These are phyloP conservation scores for Aix galericulata DNA, from an alignment of 2,113 vertebrate species.

Conservation along the genomic window DNA sequence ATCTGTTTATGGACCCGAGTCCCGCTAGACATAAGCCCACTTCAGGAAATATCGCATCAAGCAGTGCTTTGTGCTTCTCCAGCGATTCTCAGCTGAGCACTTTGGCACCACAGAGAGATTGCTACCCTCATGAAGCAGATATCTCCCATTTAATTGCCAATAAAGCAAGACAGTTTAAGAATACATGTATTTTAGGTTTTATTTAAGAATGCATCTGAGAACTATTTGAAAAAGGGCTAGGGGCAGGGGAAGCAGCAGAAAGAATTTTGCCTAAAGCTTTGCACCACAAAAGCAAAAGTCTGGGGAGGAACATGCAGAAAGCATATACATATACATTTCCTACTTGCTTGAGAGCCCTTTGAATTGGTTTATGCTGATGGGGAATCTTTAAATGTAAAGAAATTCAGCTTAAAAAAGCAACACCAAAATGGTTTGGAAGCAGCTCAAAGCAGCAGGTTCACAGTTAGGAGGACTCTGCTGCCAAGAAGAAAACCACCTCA, in stretches of 20 bases:
- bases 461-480: background rate
- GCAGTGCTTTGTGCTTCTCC: background rate
- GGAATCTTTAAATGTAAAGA: background rate
- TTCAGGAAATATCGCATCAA: background rate
- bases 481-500: background rate
- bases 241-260: background rate
- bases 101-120: background rate
- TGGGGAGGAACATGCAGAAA: background rate
- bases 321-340: background rate
- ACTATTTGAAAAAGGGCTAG: background rate
- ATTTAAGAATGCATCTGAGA: background rate
- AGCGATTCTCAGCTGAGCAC: background rate
- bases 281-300: background rate
- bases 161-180: background rate
- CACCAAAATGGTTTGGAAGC: background rate
- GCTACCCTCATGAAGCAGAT: background rate
- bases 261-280: background rate
- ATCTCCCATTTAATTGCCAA: background rate
- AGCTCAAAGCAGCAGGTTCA: background rate
- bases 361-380: background rate
- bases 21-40: background rate
- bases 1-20: background rate
- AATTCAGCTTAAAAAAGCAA: background rate
- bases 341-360: background rate
- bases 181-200: background rate